Percentiles rank a stretch among this genome's conserved stretches.
Conservation (phyloP, 2,797 vertebrate genomes). For the Ptychadena robeensis region DNA sequence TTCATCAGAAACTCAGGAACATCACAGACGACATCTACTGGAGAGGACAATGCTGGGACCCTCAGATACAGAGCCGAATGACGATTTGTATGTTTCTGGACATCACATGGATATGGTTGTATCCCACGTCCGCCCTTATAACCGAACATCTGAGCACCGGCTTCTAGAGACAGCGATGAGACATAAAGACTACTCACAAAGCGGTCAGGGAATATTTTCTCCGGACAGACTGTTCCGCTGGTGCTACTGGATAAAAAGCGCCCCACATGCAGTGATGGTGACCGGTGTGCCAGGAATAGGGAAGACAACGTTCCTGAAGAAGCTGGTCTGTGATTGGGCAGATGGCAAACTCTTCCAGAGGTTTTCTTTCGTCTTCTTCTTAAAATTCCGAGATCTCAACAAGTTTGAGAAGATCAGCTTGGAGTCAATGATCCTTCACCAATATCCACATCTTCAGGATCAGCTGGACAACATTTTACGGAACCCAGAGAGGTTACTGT, state of each 20-base stretch:
- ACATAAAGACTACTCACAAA: constrained; percentile 31
- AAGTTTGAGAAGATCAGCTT: constrained; percentile 64
- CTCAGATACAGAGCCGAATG: not conserved
- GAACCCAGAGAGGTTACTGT: constrained; percentile 69
- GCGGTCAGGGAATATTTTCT: constrained; percentile 4
- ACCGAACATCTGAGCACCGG: constrained; percentile 26
- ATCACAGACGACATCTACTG: constrained; percentile 26
- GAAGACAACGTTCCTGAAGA: constrained; percentile 75
- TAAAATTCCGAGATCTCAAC: constrained; percentile 68
- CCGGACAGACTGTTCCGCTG: constrained; percentile 53
- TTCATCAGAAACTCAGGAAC: not conserved
- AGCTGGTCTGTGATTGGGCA: constrained; percentile 75
- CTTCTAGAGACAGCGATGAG: constrained; percentile 30
- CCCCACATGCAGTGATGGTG: constrained; percentile 62
- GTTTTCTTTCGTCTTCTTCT: constrained; percentile 71
- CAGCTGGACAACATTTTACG: constrained; percentile 59
- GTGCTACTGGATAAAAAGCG: not conserved
- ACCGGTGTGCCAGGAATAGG: constrained; percentile 75
- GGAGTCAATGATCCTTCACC: constrained; percentile 65
- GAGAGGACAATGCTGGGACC: not conserved
- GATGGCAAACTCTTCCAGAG: constrained; percentile 66
- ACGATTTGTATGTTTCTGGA: constrained; percentile 20
- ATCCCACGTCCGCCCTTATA: constrained; percentile 20
- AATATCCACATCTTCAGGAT: constrained; percentile 56
- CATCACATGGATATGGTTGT: constrained; percentile 46